Evolutionary conservation across 2,113 vertebrate species (phyloP).

Genomic region (Prionailurus viverrinus): DNA sequence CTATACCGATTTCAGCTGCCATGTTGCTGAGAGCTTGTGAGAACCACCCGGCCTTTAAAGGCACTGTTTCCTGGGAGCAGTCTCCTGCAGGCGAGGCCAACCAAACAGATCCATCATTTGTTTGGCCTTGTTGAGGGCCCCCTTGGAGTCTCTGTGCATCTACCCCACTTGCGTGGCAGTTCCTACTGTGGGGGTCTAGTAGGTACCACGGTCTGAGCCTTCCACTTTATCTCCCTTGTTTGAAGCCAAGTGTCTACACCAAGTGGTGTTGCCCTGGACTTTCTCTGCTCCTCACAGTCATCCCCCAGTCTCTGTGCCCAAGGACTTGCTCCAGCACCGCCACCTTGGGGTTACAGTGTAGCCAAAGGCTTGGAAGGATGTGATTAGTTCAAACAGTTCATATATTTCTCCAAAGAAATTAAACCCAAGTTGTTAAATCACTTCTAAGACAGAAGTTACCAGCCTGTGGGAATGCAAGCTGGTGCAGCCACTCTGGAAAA

Average conservation of each 20-base stretch:
- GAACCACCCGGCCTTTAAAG: neutral
- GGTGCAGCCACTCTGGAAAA: too few species aligned
- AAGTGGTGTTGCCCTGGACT: neutral
- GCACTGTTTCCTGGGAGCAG: neutral
- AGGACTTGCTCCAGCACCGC: neutral
- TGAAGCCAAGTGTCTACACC: neutral
- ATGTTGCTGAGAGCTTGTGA: slow-evolving; percentile 46
- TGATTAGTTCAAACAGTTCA: neutral
- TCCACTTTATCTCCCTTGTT: neutral
- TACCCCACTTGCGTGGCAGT: fast-evolving
- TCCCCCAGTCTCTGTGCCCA: neutral
- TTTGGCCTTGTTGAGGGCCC: neutral
- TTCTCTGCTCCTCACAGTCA: neutral
- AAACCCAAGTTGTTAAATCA: neutral
- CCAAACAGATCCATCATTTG: fast-evolving
- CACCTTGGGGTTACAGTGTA: neutral
- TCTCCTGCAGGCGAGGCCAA: neutral
- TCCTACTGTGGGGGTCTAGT: neutral
- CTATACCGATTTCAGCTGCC: slow-evolving; percentile 51
- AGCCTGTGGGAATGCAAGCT: too few species aligned
- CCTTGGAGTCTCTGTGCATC: fast-evolving
- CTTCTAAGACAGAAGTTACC: neutral
- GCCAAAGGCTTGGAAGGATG: neutral
- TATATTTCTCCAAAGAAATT: neutral
- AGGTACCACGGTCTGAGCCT: neutral